Evolutionary conservation across 30 jellyfish, hydroid and myxozoan genomes (phyloP), one percentile per base, ranked within the genome.

Genomic region (Aurelia coerulea): DNA sequence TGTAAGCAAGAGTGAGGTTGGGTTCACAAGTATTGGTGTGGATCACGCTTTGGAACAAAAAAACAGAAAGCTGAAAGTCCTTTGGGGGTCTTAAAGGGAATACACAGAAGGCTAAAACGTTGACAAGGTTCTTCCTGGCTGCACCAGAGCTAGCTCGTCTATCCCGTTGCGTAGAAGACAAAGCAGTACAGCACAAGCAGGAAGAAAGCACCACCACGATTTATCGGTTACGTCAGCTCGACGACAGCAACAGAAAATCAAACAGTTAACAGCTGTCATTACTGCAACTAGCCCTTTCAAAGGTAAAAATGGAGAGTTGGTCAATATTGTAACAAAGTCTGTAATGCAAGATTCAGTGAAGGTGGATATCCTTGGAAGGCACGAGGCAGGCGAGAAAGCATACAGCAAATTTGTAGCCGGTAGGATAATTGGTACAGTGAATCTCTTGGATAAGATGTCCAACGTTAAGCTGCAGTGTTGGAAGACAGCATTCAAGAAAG

Each of bases 71-170:
- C 5, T 58, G 68, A 58, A 58, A 58, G 68, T 58, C 29, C 29
- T 58, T 11, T 58, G 68, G n/a, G 68, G 68, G 29, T 37, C 23
- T 58, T 15, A 58, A 58, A 58, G 68, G 68, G 4, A 15, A 2
- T 15, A 2, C 68, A 15, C 68, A 58, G n/a, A 53, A 74, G 5
- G 73, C 39, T 74, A n/a, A 74, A 0, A 68, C 14, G 84, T 74
- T 74, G 84, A 74, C 31, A 17, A 68, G 41, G 41, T 74, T 74
- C 18, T 74, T 68, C 84, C 41, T 74, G 18, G 41, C 41, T 74
- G 84, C 84, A 34, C 71, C 84, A 74, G 84, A 51, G 41, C 16
- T 74, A 68, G 84, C 84, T 34, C 39, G 84, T 34, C 41, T 74
- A 49, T 51, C 84, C 50, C 59, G 70, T 58, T 1, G 41, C n/a